A percentile compares a stretch with the other conserved stretches of the same genome.
These are phyloP conservation scores for Acanthococcus lagerstroemiae DNA, from an alignment of 2,888 invertebrate genomes.

Conservation along the genomic window DNA sequence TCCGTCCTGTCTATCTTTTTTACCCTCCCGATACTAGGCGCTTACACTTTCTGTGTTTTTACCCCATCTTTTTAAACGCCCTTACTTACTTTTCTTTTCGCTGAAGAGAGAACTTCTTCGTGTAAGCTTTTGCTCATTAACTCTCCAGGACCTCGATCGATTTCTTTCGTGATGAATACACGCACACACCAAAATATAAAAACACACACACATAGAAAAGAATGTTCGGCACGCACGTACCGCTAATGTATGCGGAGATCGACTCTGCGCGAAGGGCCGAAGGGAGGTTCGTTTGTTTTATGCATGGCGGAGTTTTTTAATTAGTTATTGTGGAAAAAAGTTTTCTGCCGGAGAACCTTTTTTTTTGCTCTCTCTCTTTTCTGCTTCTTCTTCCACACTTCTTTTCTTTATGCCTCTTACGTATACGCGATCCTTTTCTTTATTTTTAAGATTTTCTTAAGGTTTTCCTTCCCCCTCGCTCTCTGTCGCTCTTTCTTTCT, in stretches of 20 bases:
- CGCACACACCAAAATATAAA: constrained; percentile 28
- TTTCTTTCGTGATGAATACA: constrained; percentile 35
- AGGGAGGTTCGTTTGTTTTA: constrained; percentile 28
- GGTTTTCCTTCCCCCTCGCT: background rate
- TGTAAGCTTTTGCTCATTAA: constrained; percentile 35
- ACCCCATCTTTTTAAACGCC: constrained; percentile 33
- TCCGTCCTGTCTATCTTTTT: constrained; percentile 31
- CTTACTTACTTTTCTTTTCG: constrained; percentile 24
- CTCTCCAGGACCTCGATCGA: constrained; percentile 36
- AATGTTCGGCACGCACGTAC: constrained; percentile 30
- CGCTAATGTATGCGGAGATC: constrained; percentile 29
- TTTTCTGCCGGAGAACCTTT: constrained; percentile 24
- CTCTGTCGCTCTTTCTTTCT: background rate
- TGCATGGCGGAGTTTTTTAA: constrained; percentile 30
- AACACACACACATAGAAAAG: constrained; percentile 22
- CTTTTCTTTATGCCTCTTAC: background rate
- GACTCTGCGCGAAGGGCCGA: constrained; percentile 18
- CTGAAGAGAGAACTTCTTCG: constrained; percentile 18
- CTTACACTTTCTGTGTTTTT: constrained; percentile 26
- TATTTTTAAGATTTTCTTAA: background rate
- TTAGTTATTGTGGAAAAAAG: constrained; percentile 29
- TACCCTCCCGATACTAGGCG: constrained; percentile 25
- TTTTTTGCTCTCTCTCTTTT: background rate
- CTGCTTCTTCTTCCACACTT: background rate
- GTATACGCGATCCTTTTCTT: constrained; percentile 1